Evolutionary conservation across 2,888 invertebrate genomes (phyloP).

Genomic region (Macropis europaea): DNA sequence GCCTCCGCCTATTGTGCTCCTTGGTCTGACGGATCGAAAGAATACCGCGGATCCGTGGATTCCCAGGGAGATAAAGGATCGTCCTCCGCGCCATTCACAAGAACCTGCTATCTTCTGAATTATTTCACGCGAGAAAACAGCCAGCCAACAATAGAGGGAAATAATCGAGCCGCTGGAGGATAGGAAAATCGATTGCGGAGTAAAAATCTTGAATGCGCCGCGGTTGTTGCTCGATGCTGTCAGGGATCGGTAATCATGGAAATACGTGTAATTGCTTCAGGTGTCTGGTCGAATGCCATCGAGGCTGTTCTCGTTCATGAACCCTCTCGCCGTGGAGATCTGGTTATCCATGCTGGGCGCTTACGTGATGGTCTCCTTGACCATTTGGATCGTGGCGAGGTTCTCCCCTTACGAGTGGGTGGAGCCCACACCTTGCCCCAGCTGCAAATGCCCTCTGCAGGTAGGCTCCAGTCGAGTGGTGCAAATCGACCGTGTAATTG

Average conservation of each 20-base stretch:
- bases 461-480: conserved; percentile 76
- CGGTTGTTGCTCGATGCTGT: too few relatives aligned
- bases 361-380: conserved; percentile 89
- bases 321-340: conserved; percentile 91
- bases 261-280: conserved; percentile 74
- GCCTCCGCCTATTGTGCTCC: conserved; percentile 47
- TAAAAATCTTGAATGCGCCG: too few relatives aligned
- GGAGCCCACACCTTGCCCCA: conserved; percentile 82
- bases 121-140: conserved; percentile 22
- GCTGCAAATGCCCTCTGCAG: conserved; percentile 80
- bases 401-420: conserved; percentile 93
- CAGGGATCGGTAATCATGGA: conserved; percentile 17
- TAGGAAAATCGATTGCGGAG: background rate
- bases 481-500: conserved; percentile 31
- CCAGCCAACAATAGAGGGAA: conserved; percentile 4
- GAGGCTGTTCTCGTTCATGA: conserved; percentile 91
- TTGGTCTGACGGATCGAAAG: conserved; percentile 44
- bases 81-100: conserved; percentile 39
- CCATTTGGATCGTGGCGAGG: conserved; percentile 91
- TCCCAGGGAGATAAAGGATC: conserved; percentile 53
- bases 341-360: conserved; percentile 91
- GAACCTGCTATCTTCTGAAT: conserved; percentile 18
- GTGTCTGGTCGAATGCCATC: conserved; percentile 85
- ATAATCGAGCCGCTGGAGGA: background rate
- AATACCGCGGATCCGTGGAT: conserved; percentile 51